phyloP scores from a whole-genome alignment of 2,113 vertebrate species.

The Pseudopodoces humilis region DNA sequence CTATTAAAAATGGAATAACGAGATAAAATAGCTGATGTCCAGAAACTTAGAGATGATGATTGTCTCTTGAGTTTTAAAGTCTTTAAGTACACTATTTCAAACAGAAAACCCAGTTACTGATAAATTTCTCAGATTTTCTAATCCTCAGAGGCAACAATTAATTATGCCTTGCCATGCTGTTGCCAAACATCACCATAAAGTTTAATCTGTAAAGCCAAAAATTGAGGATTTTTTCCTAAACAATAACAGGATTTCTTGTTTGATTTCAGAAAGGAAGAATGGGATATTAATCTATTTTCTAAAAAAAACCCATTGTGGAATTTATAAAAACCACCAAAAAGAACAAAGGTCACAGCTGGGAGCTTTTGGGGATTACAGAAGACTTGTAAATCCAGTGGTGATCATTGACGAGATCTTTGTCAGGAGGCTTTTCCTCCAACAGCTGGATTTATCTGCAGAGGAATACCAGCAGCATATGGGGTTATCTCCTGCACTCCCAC shows the following conservation, averaged over 20 bases:
- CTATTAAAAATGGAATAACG: constrained; percentile 31
- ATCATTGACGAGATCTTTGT: not conserved
- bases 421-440: not conserved
- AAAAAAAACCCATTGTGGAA: not conserved
- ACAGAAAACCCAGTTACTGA: not conserved
- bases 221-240: not conserved
- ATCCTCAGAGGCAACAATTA: not conserved
- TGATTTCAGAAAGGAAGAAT: not conserved
- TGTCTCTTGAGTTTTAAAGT: not conserved
- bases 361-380: not conserved
- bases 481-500: not conserved
- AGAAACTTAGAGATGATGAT: not conserved
- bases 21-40: not conserved
- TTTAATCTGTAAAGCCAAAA: not conserved
- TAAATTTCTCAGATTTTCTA: not conserved
- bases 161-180: not conserved
- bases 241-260: not conserved
- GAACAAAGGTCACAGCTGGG: not conserved
- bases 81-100: not conserved
- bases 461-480: not conserved
- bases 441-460: not conserved
- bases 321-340: not conserved
- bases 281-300: not conserved
- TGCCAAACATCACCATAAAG: not conserved
- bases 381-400: not conserved